phyloP scores from a whole-genome alignment of 2,797 vertebrate genomes.

The Pseudochromis fuscus region DNA sequence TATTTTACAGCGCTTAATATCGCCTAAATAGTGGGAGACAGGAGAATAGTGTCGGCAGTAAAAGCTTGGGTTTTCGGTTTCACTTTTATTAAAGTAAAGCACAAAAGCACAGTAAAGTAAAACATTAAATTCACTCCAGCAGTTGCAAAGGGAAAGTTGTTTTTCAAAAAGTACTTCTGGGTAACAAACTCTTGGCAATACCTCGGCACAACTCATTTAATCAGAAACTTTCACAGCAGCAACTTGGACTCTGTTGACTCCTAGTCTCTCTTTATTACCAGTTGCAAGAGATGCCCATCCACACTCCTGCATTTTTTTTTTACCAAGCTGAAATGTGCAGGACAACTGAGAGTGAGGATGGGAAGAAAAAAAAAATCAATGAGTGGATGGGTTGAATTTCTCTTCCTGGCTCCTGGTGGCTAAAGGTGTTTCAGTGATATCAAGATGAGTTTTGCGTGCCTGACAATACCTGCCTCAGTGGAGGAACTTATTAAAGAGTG shows the following conservation, averaged over 20 bases:
- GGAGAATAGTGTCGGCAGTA: neutral
- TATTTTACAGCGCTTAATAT: neutral
- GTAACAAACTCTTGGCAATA: slow-evolving; percentile 1
- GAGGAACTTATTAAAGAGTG: slow-evolving; percentile 33
- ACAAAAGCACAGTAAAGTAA: slow-evolving; percentile 3
- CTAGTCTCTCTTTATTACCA: slow-evolving; percentile 9
- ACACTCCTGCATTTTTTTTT: slow-evolving; percentile 10
- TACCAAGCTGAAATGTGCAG: slow-evolving; percentile 17
- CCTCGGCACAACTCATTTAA: slow-evolving; percentile 13
- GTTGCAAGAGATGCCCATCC: neutral
- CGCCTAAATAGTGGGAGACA: neutral
- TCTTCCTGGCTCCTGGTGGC: slow-evolving; percentile 23
- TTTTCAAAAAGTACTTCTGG: neutral
- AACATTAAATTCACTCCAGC: slow-evolving; percentile 1
- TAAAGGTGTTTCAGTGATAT: slow-evolving; percentile 28
- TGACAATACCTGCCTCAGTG: slow-evolving; percentile 20
- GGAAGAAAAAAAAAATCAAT: slow-evolving; percentile 27
- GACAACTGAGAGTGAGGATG: slow-evolving; percentile 2
- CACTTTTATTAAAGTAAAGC: slow-evolving; percentile 7
- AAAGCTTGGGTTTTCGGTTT: neutral
- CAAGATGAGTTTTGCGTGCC: slow-evolving; percentile 11
- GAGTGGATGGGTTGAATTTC: slow-evolving; percentile 18
- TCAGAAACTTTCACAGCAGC: slow-evolving; percentile 24
- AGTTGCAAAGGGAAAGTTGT: slow-evolving; percentile 4
- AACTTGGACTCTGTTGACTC: slow-evolving; percentile 14